Conservation (phyloP, 2,888 invertebrate species). For the Tachina lurida region DNA sequence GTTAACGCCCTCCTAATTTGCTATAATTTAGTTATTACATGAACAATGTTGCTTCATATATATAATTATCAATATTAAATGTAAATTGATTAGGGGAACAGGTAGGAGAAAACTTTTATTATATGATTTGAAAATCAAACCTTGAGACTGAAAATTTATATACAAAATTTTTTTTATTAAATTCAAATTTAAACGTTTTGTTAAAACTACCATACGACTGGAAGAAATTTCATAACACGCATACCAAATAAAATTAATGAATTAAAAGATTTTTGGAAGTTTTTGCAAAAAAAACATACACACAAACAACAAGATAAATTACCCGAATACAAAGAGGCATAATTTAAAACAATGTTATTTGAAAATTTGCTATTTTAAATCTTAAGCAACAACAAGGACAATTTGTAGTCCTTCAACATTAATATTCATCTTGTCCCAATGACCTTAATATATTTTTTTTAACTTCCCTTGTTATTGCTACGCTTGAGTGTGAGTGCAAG, state of each 20-base stretch:
- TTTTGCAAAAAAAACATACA: no score
- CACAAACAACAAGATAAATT: no score
- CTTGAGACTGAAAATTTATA: no score
- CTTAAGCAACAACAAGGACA: conserved; percentile 13
- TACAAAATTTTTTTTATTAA: no score
- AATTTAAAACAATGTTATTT: not conserved
- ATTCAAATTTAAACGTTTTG: no score
- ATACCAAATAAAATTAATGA: no score
- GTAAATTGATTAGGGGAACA: not conserved
- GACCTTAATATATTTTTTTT: conserved; percentile 55
- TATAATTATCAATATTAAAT: conserved; percentile 30
- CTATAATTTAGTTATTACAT: conserved; percentile 36
- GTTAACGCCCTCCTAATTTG: conserved; percentile 44
- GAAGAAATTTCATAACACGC: no score
- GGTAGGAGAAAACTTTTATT: no score
- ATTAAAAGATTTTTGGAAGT: no score
- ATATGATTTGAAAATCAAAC: no score
- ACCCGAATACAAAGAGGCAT: no score
- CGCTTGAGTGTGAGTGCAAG: not conserved
- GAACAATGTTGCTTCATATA: not conserved
- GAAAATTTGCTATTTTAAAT: not conserved
- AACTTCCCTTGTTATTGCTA: conserved; percentile 22
- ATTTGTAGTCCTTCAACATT: conserved; percentile 26
- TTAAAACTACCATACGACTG: no score
- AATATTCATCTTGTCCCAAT: conserved; percentile 53